Base-by-base conservation (phyloP, 2,113 vertebrate genomes). In the Lates calcarifer region DNA sequence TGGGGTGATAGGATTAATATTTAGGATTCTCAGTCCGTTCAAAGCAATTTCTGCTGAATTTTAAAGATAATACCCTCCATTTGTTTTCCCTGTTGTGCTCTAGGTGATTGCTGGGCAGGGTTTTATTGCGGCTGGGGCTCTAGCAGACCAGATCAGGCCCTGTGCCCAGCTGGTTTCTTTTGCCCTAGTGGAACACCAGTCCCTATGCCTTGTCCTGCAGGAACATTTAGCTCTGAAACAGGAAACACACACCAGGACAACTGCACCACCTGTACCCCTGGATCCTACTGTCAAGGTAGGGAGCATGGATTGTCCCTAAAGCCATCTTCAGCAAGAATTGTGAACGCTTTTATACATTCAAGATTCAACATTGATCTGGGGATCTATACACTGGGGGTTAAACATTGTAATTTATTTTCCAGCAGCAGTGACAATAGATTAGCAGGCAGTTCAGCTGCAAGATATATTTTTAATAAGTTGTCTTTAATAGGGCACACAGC, bases 91-190 rank as follows among this genome's bases (percentile, higher is more conserved):
- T 39, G 72, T 60, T 85, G 9, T 33, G 0, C 22, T 87, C 2
- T 43, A 96, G 96, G 95, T 68, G 88, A 92, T 62, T 96, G 96
- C 74, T 87, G 73, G 74, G 90, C 93, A 31, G 96, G 96, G 35
- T 95, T 92, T 90, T 94, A 92, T 82, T 96, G 95, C 75, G 80
- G 88, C 78, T 89, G 92, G 92, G 94, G 92, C 15, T 96, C 96
- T 2, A 94, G 88, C 60, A 92, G 83, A 67, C 90, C 93, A 37
- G 92, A 96, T 64, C 87, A 91, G 35, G 49, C 67, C 39, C 66
- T 93, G 17, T 97, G 96, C 10, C 95, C 95, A 0, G 80, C 95
- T 62, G 96, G 96, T 29, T 96, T 82, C 80, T 96, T 95, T 79
- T 97, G 96, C 73, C 94, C 95, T 15, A 76, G 86, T 49, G 95